Evolutionary conservation across 92 coral and sea anemone genomes (phyloP), one percentile per base, ranked within the genome.

Genomic region (Palythoa grandis): DNA sequence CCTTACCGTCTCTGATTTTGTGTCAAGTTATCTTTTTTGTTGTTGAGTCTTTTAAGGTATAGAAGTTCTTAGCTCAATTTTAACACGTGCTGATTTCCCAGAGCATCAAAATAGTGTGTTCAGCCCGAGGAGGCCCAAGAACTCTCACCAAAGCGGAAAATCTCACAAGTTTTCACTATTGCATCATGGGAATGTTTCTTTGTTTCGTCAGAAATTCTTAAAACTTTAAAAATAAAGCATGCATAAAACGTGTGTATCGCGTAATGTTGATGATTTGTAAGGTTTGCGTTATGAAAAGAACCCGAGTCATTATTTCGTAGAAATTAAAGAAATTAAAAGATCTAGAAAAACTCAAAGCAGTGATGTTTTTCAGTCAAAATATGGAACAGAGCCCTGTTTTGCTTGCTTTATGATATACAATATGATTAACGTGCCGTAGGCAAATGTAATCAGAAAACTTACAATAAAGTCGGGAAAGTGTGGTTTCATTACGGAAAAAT

Each of bases 71-170:
- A 69, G 25, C 47, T 13, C 15, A 17, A 40, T 39, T 43, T 69
- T 11, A 69, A 12, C 48, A 29, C 14, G 3, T 58, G 37, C 50
- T 13, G 37, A 3, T 16, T 29, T 69, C 47, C 39, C 47, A 1
- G 43, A 12, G 25, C 47, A 25, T 17, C 47, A 25, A 69, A 25
- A 37, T 4, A 69, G 47, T 25, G 74, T 12, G 17, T 37, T 13
- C 23, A n/a, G 29, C 17, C 13, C 29, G 38, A 19, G 48, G 40
- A 65, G 66, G 0, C 20, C 37, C 65, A 65, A n/a, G 24, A 22
- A 65, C 22, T 47, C 29, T 43, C 61, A 17, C 50, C 85, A 80
- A 43, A 43, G 85, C 85, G 85, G 85, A 80, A 80, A 80, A 80
- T 66, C 74, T 40, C 50, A 43, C 48, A 68, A 80, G 9, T 8